Base-by-base conservation (phyloP, 1,140 invertebrate species). In the Probaryconus sp. region DNA sequence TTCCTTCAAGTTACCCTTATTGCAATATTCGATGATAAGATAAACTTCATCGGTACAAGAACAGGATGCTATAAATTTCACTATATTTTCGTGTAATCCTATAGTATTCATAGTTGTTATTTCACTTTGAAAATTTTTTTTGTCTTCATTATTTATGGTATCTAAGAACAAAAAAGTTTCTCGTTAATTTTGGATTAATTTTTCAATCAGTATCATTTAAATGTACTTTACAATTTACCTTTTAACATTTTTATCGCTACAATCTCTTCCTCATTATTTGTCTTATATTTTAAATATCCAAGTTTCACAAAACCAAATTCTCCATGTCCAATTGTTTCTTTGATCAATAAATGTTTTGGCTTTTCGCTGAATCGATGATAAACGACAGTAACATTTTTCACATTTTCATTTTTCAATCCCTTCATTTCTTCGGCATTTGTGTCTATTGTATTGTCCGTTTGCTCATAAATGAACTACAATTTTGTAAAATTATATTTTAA, bases 221-320 rank as follows among this genome's bases (percentile, higher is more conserved):
- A 21, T 24, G 1, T 24, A 24, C 2, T 43, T 24, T 10, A n/a
- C 40, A 24, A 3, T 18, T 2, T 33, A 58, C 53, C 53, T 58
- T 35, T 58, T 18, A 58, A 58, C 38, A 45, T 58, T 20, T 58
- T 58, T 6, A 58, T 40, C 9, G 53, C 53, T 14, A 58, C 53
- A 14, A 33, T 58, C 0, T 16, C 7, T 24, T 58, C 40, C n/a
- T n/a, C n/a, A 2, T 13, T 33, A 5, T 24, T 17, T 21, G 33
- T n/a, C 1, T 3, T 1, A 10, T 33, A 58, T 35, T 45, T 43
- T 11, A 58, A 16, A 2, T 13, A 17, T 1, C 53, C 53, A 3
- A 45, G 17, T 26, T 35, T 58, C 0, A 58, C 53, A 5, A 45
- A 5, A 16, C 53, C 53, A 45, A 58, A 58, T n/a, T 17, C 53